Base-by-base conservation (phyloP, 2,888 invertebrate genomes). In the Argyra leucocephala region DNA sequence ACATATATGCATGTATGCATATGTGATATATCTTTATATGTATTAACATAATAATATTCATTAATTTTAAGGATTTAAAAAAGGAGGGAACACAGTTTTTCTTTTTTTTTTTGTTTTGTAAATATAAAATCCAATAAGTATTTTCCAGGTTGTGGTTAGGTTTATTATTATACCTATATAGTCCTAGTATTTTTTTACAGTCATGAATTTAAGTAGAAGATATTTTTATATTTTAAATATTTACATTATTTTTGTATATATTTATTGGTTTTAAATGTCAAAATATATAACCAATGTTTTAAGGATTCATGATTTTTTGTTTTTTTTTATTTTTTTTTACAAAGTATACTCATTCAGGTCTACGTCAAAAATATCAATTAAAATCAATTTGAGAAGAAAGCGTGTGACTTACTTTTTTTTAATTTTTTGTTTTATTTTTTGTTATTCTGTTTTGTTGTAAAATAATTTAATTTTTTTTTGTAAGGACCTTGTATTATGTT, bases 101-200 rank as follows among this genome's bases (percentile, higher is more conserved):
- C n/a, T n/a, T n/a, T n/a, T n/a, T 26, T 6, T 26, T 6, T 6
- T 10, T 31, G 31, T 31, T 26, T n/a, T n/a, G n/a, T 26, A 15
- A 37, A 37, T 12, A 48, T 2, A 2, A 48, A 48, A 48, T 48
- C 48, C 48, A 48, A 48, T 48, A 48, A 48, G 48, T 48, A 48
- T 48, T 48, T 48, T 48, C 48, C 48, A 48, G 48, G 48, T 48
- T 48, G 48, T 48, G 48, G 48, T 48, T 48, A 48, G 48, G 18
- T 48, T 48, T 48, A 12, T 31, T 31, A 31, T 48, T 48, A 18
- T 15, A 18, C 18, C n/a, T 48, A 48, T 48, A 37, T 37, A 48
- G 9, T 48, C 4, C n/a, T n/a, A n/a, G n/a, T n/a, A n/a, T n/a
- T n/a, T n/a, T n/a, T n/a, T n/a, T n/a, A n/a, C n/a, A n/a, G n/a